These are phyloP conservation scores for Meloidogyne hapla DNA, from an alignment of 1,140 invertebrate genomes.

Conservation along the genomic window DNA sequence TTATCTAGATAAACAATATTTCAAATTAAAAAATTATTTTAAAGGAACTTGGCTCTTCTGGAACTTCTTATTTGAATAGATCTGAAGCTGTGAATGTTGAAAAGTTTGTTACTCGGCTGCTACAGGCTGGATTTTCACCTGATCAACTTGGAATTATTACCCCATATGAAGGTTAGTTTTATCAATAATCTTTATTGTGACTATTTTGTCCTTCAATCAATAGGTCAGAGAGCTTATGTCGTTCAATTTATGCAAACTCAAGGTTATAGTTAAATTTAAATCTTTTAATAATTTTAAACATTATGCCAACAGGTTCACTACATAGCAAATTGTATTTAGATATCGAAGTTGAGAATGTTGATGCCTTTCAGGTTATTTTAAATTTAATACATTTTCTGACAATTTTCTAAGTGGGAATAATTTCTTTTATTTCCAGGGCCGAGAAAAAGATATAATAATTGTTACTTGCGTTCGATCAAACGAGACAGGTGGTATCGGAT, in stretches of 20 bases:
- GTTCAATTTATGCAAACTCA: constrained; percentile 99
- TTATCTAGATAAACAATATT: background rate
- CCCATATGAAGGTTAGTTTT: constrained; percentile 7
- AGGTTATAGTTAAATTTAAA: too few relatives aligned
- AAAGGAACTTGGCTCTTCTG: constrained; percentile 89
- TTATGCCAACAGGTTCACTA: too few relatives aligned
- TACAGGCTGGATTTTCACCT: constrained; percentile 89
- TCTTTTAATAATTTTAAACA: too few relatives aligned
- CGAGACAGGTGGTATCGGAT: constrained; percentile 87
- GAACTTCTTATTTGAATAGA: constrained; percentile 94
- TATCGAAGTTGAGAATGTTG: constrained; percentile 98
- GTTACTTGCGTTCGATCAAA: constrained; percentile 84
- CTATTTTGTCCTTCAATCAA: background rate
- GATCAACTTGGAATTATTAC: constrained; percentile 76
- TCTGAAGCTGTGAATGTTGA: constrained; percentile 98
- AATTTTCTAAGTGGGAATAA: constrained; percentile 19
- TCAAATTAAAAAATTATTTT: background rate
- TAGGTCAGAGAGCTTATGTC: constrained; percentile 87
- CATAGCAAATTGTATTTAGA: constrained; percentile 96
- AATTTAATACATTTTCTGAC: too few relatives aligned
- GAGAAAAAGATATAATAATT: constrained; percentile 96
- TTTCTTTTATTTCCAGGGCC: constrained; percentile 67
- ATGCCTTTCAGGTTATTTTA: constrained; percentile 77
- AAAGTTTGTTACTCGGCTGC: constrained; percentile 87
- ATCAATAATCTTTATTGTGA: background rate